Base-by-base conservation (phyloP, 2,113 vertebrate species). In the Hippocampus comes region DNA sequence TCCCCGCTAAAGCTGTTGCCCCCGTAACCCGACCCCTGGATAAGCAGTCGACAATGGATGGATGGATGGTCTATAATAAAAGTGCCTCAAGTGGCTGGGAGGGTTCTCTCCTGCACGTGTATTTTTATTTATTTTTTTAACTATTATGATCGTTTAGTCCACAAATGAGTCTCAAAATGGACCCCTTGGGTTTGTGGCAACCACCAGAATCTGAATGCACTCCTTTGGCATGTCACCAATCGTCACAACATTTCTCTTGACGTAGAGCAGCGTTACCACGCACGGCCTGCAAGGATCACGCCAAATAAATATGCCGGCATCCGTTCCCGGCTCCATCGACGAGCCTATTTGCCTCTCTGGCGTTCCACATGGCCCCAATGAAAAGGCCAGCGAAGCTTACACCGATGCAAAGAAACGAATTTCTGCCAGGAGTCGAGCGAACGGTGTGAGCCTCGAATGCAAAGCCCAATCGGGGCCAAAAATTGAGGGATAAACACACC, bases 241-340 rank as follows among this genome's bases (percentile, higher is more conserved):
- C 63, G 49, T 72, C 75, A 67, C 76, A 42, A 71, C 43, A 76
- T 66, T 49, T 73, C 68, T 42, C 74, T 70, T 84, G 88, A 90
- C 87, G 85, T 86, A 77, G 88, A 90, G 82, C 74, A 75, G 64
- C 71, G 71, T 78, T 82, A 76, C 77, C 77, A 27, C 27, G 77
- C 81, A 86, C 86, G 78, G 81, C 76, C 85, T 82, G 82, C 81
- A 80, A 76, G 75, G 67, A 76, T 63, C 76, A 81, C 83, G 66
- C 70, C 82, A 83, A 90, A 88, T 91, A 92, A 89, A 91, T 88
- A 89, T 88, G 74, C 87, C 79, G 82, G 84, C 88, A 90, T 91
- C 89, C 88, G 89, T 91, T 90, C 25, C 87, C 87, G 84, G 86
- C 69, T 77, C 85, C 72, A 69, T 68, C 27, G 1, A 91, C 83